These are phyloP conservation scores for Epinotia demarniana DNA, from an alignment of 2,888 invertebrate species.

Conservation along the genomic window DNA sequence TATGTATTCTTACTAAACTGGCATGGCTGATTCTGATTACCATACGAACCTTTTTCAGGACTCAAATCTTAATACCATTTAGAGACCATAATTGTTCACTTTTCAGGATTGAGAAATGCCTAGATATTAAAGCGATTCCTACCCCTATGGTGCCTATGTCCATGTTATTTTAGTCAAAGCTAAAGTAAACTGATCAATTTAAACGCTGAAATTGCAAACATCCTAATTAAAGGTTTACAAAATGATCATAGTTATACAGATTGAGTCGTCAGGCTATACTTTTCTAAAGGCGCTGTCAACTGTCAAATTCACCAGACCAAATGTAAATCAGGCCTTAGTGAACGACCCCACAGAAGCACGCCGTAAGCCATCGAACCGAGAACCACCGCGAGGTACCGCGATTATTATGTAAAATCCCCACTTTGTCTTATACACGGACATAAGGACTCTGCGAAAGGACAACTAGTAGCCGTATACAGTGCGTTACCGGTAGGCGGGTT, in stretches of 20 bases:
- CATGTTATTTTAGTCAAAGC: too few relatives aligned
- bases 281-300: background rate
- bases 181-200: too few relatives aligned
- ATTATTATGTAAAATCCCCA: slow-evolving; percentile 1
- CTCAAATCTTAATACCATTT: background rate
- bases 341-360: slow-evolving; percentile 1
- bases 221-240: background rate
- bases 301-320: background rate
- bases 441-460: background rate
- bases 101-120: too few relatives aligned
- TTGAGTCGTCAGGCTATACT: background rate
- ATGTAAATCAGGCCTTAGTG: background rate
- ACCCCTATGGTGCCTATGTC: too few relatives aligned
- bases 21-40: too few relatives aligned
- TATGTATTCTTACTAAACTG: background rate
- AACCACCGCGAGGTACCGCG: slow-evolving; percentile 4
- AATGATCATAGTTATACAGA: background rate
- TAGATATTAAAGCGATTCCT: too few relatives aligned
- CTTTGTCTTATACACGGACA: background rate
- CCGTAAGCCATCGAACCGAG: slow-evolving; percentile 46
- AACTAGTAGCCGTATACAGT: background rate
- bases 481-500: too few relatives aligned
- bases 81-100: too few relatives aligned
- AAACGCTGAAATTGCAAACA: background rate
- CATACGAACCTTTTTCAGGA: too few relatives aligned